Evolutionary conservation across 2,797 vertebrate species (phyloP).

Genomic region (Limnodromus scolopaceus): DNA sequence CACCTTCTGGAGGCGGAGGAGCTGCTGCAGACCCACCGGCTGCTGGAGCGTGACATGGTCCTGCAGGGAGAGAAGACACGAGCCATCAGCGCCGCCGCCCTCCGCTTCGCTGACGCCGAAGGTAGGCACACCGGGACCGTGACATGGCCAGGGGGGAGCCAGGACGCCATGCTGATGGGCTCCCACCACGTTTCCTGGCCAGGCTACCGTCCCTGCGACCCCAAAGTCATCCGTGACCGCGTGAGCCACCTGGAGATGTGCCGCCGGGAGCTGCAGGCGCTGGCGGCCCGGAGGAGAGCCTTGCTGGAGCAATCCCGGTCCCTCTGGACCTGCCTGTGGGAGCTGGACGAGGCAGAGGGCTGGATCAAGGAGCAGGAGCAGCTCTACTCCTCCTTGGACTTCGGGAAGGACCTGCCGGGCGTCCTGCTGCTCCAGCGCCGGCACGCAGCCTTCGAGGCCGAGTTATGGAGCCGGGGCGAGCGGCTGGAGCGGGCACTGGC

Average conservation of each 20-base stretch:
- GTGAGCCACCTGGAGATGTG: constrained; percentile 91
- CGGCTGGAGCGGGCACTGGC: constrained; percentile 82
- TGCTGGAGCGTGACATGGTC: constrained; percentile 91
- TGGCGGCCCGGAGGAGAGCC: constrained; percentile 86
- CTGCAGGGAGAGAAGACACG: constrained; percentile 90
- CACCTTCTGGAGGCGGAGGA: constrained; percentile 95
- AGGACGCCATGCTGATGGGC: fast-evolving
- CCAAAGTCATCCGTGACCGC: constrained; percentile 90
- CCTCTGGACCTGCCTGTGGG: constrained; percentile 95
- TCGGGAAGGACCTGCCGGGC: constrained; percentile 93
- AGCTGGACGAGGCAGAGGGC: constrained; percentile 91
- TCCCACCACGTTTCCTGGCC: not conserved
- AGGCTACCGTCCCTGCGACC: constrained; percentile 97
- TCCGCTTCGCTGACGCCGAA: constrained; percentile 87
- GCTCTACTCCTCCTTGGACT: constrained; percentile 92
- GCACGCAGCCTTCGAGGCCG: constrained; percentile 92
- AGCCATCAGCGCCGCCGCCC: constrained; percentile 82
- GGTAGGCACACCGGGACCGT: constrained; percentile 74
- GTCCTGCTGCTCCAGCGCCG: constrained; percentile 92
- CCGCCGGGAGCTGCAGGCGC: constrained; percentile 85
- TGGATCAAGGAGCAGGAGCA: constrained; percentile 98
- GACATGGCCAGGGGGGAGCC: fast-evolving
- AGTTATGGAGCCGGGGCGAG: constrained; percentile 84
- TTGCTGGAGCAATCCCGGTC: constrained; percentile 89
- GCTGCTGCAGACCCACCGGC: constrained; percentile 91